phyloP scores from a whole-genome alignment of 37 sponge, comb jelly and placozoan species.

The Halisarca cf. caerulea region DNA sequence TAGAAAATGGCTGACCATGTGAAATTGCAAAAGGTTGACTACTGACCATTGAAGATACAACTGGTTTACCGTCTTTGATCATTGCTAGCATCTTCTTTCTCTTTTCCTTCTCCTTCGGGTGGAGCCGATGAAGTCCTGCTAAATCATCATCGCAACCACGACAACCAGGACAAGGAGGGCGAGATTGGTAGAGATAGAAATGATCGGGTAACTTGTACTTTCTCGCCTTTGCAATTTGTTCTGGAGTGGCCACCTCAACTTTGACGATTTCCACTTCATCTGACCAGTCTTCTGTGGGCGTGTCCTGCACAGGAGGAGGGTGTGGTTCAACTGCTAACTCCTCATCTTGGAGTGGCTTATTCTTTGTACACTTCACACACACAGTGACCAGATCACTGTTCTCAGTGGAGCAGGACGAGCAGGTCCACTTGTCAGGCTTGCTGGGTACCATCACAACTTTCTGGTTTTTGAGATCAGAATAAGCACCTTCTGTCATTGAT shows the following conservation, averaged over 20 bases:
- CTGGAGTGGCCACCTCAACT: conserved; percentile 63
- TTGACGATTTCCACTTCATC: conserved; percentile 58
- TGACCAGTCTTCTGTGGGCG: background rate
- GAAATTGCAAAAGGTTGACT: too few relatives aligned
- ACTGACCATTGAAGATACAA: background rate
- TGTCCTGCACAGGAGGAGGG: background rate
- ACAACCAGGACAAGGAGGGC: conserved; percentile 77
- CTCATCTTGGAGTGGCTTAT: background rate
- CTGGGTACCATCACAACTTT: too few relatives aligned
- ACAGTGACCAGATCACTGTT: too few relatives aligned
- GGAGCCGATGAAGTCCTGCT: background rate
- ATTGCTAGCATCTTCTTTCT: background rate
- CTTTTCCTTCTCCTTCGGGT: background rate
- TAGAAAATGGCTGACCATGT: background rate
- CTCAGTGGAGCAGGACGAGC: too few relatives aligned
- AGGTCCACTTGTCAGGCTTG: too few relatives aligned
- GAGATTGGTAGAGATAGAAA: conserved; percentile 75
- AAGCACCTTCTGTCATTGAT: too few relatives aligned
- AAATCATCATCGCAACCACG: conserved; percentile 71
- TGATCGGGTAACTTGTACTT: conserved; percentile 62
- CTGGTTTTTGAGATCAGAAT: too few relatives aligned
- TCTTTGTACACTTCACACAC: too few relatives aligned
- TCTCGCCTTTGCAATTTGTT: conserved; percentile 50
- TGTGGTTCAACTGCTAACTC: background rate
- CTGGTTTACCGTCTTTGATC: background rate